Evolutionary conservation across 1,140 invertebrate species (phyloP), one percentile per base, ranked within the genome.

Genomic region (Holotrichia oblita): DNA sequence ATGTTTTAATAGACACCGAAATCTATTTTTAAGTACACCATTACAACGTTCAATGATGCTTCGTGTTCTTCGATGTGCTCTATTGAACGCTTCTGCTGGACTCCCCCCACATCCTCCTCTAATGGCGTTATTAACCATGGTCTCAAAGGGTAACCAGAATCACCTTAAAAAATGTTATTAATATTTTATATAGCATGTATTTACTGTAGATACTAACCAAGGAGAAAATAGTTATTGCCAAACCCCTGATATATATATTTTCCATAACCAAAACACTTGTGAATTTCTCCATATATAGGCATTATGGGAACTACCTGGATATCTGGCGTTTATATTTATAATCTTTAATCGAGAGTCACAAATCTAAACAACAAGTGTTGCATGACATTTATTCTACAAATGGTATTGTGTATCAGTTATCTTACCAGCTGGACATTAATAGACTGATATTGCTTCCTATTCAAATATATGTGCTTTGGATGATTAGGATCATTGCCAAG

Each of bases 401-500:
- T 10, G n/a, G 42, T 48, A 6, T 48, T 48, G n/a, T 48, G 10
- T 48, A 48, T 48, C 2, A 64, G n/a, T n/a, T n/a, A n/a, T n/a
- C 59, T 64, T 78, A 83, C 83, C 69, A 84, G 76, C 80, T 85
- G 84, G 2, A 82, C 80, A 78, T 86, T 85, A 44, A 86, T 83
- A 6, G 83, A 84, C 79, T 85, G 83, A 73, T 85, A 86, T 27
- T 77, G 77, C 81, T 86, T 85, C 14, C 83, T 78, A 77, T 86
- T 86, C 0, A 87, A 80, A 80, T 83, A 87, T 40, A 85, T 75
- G 80, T 84, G 78, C 77, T 84, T 82, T 4, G 82, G 81, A 80
- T 80, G 72, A 8, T 27, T 24, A 41, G 34, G 27, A 81, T 83
- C 80, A 69, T 84, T 12, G 7, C 6, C 44, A 17, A 44, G 10